Base-by-base conservation (phyloP, 2,113 vertebrate genomes). In the Brachirus orientalis region DNA sequence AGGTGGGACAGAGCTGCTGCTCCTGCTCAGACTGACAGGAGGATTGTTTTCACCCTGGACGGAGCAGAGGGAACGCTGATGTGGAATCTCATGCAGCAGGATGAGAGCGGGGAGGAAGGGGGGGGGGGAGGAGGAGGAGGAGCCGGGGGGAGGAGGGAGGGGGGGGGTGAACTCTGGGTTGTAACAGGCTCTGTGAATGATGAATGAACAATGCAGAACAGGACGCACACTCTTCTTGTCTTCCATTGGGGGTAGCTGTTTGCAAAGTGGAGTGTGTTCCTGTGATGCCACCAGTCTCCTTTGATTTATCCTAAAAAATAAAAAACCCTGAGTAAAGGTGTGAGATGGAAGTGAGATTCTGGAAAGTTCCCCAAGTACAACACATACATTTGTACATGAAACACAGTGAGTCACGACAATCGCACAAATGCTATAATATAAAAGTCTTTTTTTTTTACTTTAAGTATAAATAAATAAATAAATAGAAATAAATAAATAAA, bases 211-310 rank as follows among this genome's bases (percentile, higher is more conserved):
- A 67, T 57, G 59, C 59, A 47, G 53, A 66, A 45, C 52, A 33
- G 57, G 11, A 61, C 50, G 44, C 44, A 48, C 22, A 35, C 56
- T 67, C 38, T 7, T 66, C 51, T 69, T 46, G 68, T 51, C 68
- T 62, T 71, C 59, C 81, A 74, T 55, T 57, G 65, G 63, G 74
- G 70, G 75, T 64, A 58, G 78, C 71, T 83, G 77, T 85, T 77
- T 75, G 63, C 67, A 64, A 74, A 79, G 57, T 50, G 51, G 38
- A 69, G 63, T 33, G 11, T n/a, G 35, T 67, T 43, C 40, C 56
- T 13, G 58, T 11, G 22, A 45, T 38, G 40, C 28, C 45, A 18
- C 40, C 50, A 41, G 12, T 48, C 63, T 60, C 28, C 50, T 19
- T 14, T 36, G 14, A 3, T 52, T 79, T 65, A 43, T 43, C 40